Conservation (phyloP, 2,113 vertebrate genomes). For the Pluvialis apricaria region DNA sequence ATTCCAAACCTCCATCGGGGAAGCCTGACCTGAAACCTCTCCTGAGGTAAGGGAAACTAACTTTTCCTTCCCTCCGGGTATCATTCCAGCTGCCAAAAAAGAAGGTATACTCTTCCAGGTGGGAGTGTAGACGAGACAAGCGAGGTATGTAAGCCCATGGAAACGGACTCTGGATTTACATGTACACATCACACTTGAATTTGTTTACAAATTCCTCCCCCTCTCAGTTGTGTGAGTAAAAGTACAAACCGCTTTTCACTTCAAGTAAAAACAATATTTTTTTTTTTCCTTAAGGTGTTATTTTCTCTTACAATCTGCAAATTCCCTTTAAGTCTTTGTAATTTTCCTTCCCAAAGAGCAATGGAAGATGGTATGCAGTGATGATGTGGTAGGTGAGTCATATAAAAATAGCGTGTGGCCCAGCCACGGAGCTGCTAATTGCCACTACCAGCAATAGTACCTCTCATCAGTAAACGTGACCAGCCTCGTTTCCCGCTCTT, state of each 20-base stretch:
- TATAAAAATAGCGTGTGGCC: background rate
- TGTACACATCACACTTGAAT: background rate
- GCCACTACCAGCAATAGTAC: background rate
- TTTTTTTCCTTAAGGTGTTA: background rate
- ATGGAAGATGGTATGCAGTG: background rate
- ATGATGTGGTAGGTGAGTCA: accelerated
- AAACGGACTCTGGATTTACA: background rate
- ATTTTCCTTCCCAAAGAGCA: accelerated
- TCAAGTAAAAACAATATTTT: background rate
- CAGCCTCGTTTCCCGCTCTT: background rate
- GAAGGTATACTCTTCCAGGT: background rate
- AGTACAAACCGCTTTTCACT: background rate
- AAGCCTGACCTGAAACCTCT: background rate
- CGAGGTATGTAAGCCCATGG: background rate
- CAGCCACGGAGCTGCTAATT: background rate
- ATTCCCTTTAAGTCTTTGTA: background rate
- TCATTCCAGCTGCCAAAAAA: background rate
- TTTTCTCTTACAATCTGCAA: background rate
- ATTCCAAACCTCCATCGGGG: background rate
- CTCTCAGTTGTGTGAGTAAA: background rate
- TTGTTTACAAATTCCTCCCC: background rate
- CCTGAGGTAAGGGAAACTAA: background rate
- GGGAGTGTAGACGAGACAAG: background rate
- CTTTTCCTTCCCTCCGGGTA: background rate
- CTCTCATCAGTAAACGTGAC: accelerated